Evolutionary conservation across 2,797 vertebrate genomes (phyloP).

Genomic region (Coreius guichenoti): DNA sequence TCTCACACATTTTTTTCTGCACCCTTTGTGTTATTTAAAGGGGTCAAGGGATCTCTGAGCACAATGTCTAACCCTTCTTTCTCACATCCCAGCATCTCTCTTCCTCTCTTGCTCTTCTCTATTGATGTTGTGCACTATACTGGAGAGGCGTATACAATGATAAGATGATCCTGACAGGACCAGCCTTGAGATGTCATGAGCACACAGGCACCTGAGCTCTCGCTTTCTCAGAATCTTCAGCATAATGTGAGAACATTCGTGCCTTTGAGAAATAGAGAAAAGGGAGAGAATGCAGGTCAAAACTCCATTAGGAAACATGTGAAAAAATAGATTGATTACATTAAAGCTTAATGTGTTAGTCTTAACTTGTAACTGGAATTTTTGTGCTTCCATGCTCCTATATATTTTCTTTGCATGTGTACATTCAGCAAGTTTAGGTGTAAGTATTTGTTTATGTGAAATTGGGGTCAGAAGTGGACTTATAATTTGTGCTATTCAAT

Average conservation of each 20-base stretch:
- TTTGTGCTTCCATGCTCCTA: not conserved
- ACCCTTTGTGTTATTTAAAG: slow-evolving; percentile 23
- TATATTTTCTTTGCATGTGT: not conserved
- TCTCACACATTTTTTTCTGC: slow-evolving; percentile 3
- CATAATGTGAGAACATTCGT: not conserved
- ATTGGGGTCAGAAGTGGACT: not conserved
- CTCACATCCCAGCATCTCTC: slow-evolving; percentile 10
- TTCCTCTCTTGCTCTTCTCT: slow-evolving; percentile 15
- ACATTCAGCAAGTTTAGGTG: not conserved
- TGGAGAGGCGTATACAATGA: not conserved
- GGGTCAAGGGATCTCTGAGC: slow-evolving; percentile 14
- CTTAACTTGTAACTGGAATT: not conserved
- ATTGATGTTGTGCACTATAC: slow-evolving; percentile 39
- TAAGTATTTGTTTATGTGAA: not conserved
- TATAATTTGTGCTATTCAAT: not conserved
- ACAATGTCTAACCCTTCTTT: not conserved
- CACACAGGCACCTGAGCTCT: not conserved
- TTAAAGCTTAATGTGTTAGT: not conserved
- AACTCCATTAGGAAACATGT: not conserved
- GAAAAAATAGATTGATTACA: not conserved
- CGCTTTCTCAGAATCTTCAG: not conserved
- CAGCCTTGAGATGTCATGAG: slow-evolving; percentile 41
- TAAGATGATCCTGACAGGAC: slow-evolving; percentile 38
- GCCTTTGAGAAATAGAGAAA: not conserved
- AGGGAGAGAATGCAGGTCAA: not conserved